Evolutionary conservation across 2,888 invertebrate species (phyloP).

Genomic region (Schizotus pectinicornis): DNA sequence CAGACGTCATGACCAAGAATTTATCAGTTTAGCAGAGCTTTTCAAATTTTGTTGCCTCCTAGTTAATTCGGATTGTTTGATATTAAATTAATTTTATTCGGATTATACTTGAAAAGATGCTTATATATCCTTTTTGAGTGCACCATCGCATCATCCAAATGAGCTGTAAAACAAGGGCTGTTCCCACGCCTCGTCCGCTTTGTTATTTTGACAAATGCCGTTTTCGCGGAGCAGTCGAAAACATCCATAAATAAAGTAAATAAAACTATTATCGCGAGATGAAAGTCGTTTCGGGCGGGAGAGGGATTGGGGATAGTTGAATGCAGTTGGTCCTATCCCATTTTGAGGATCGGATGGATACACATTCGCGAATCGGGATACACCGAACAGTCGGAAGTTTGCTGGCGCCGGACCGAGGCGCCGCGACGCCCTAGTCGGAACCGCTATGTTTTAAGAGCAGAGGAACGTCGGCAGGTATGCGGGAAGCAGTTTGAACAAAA

Average conservation of each 20-base stretch:
- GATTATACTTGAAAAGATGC: no score
- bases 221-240: slow-evolving; percentile 55
- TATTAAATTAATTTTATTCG: no score
- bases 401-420: slow-evolving; percentile 58
- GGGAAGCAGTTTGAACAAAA: slow-evolving; percentile 1
- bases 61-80: no score
- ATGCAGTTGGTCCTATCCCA: slow-evolving; percentile 26
- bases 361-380: slow-evolving; percentile 41
- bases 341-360: slow-evolving; percentile 35
- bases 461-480: slow-evolving; percentile 23
- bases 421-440: slow-evolving; percentile 57
- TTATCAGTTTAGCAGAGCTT: no score
- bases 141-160: no score
- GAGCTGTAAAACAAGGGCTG: slow-evolving; percentile 30
- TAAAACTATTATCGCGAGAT: slow-evolving; percentile 44
- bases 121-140: no score
- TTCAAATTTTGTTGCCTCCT: no score
- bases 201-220: slow-evolving; percentile 58
- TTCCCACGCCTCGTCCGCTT: slow-evolving; percentile 39
- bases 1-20: no score
- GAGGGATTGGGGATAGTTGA: slow-evolving; percentile 10
- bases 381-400: slow-evolving; percentile 43
- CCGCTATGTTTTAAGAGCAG: slow-evolving; percentile 28
- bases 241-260: slow-evolving; percentile 59
- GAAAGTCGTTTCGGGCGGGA: slow-evolving; percentile 13